Base-by-base conservation (phyloP, 2,888 invertebrate genomes). In the Orthosia gothica region DNA sequence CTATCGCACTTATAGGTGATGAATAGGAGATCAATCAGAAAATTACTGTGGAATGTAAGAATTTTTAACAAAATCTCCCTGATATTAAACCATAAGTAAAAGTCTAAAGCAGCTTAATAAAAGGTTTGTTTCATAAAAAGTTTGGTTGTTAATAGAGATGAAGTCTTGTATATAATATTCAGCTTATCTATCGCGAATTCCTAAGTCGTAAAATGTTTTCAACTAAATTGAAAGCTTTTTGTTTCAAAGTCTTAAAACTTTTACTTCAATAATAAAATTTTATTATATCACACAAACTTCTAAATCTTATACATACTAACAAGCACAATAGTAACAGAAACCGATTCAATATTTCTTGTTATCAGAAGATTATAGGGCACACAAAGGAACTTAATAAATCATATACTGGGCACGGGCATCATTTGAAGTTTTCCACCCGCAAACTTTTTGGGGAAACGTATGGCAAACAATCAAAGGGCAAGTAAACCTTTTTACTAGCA, bases 401-500 rank as follows among this genome's bases (percentile, higher is more conserved):
- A 88, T 83, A 87, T 66, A 80, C 68, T 77, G 65, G 78, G 77
- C 78, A 79, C 79, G 73, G 83, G 84, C 80, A 86, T 85, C 81
- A 82, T 80, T 87, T 86, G 83, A 86, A 85, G 79, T 81, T 79
- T 79, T 55, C 80, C 52, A 74, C 71, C 81, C 76, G 71, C 81
- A 87, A 89, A 89, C 81, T 84, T 89, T 86, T 86, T 84, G 76
- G 82, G 85, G 82, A 85, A 89, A 91, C 87, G 88, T 93, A 93
- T 92, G 88, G 91, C 92, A 92, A 92, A 92, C 92, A 94, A 94
- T 94, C 93, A 94, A 93, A 93, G 91, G 91, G 88, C 91, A 90
- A 91, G 91, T 87, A 93, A 93, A 93, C 91, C 92, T 91, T 93
- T 87, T 93, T 92, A 91, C 90, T 89, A 89, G 88, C 90, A 92